Conservation (phyloP, 37 sponge, comb jelly and placozoan species). For the Tethya wilhelma region DNA sequence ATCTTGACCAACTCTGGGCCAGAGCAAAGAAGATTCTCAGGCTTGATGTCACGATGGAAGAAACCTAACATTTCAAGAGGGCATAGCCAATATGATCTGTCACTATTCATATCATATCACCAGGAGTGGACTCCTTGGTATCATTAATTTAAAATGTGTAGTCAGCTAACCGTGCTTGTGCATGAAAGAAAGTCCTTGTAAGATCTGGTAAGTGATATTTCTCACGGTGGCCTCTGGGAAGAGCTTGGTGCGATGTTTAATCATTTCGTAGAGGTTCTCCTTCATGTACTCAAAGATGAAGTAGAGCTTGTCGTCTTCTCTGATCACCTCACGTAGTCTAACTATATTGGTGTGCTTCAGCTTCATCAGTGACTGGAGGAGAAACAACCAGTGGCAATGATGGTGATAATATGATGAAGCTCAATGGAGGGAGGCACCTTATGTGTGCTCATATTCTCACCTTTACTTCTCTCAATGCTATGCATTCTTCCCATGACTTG, state of each 20-base stretch:
- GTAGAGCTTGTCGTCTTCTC: slow-evolving; percentile 92
- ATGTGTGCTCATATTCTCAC: too few species aligned
- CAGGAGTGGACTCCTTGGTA: too few species aligned
- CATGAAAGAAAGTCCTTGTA: slow-evolving; percentile 93
- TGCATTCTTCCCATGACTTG: slow-evolving; percentile 91
- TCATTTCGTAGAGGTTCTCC: slow-evolving; percentile 92
- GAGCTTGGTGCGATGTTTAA: slow-evolving; percentile 81
- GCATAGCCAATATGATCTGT: neutral
- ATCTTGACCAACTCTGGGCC: slow-evolving; percentile 96
- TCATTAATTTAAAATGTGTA: too few species aligned
- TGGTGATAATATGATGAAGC: neutral
- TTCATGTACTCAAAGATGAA: slow-evolving; percentile 99
- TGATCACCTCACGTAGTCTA: slow-evolving; percentile 84
- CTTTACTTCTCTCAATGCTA: slow-evolving; percentile 94
- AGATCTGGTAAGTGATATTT: slow-evolving; percentile 91
- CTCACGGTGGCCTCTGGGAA: slow-evolving; percentile 89
- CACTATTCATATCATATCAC: neutral
- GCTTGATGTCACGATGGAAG: slow-evolving; percentile 98
- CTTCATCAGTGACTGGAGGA: slow-evolving; percentile 83
- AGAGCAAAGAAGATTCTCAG: slow-evolving; percentile 96
- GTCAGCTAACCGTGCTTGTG: slow-evolving; percentile 93
- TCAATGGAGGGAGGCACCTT: too few species aligned
- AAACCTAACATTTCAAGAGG: slow-evolving; percentile 77
- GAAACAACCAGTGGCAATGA: neutral
- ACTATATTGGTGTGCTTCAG: slow-evolving; percentile 94